Evolutionary conservation across 2,888 invertebrate species (phyloP).

Genomic region (Lysandra bellargus): DNA sequence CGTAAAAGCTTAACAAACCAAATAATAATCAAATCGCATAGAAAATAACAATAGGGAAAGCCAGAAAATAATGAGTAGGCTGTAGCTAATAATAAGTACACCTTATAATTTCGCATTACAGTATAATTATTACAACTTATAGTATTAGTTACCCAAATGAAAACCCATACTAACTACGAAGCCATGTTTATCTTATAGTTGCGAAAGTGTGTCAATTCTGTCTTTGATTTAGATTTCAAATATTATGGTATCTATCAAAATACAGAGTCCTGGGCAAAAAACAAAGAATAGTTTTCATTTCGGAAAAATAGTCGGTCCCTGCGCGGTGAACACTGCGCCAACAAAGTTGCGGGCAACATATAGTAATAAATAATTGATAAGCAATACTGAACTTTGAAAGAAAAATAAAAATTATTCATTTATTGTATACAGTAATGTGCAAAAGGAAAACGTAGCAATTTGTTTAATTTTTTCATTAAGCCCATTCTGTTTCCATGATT

Average conservation of each 20-base stretch:
- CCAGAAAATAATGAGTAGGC: neutral
- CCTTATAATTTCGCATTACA: too few species aligned
- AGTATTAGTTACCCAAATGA: too few species aligned
- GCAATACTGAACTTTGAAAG: neutral
- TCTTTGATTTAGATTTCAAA: too few species aligned
- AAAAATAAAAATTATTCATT: neutral
- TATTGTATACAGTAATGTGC: neutral
- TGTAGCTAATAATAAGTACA: neutral
- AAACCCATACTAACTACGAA: too few species aligned
- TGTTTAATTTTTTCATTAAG: constrained; percentile 1
- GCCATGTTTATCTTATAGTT: too few species aligned
- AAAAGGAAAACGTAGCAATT: constrained; percentile 1
- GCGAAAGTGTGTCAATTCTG: too few species aligned
- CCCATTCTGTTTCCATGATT: constrained; percentile 10
- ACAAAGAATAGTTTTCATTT: too few species aligned
- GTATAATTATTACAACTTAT: too few species aligned
- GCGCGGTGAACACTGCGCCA: too few species aligned
- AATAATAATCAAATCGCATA: constrained; percentile 24
- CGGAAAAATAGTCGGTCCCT: too few species aligned
- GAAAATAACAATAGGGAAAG: constrained; percentile 9
- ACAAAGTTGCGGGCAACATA: neutral
- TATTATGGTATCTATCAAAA: too few species aligned
- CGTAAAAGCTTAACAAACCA: constrained; percentile 31
- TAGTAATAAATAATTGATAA: neutral
- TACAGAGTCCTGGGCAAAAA: too few species aligned